Conservation (phyloP, 2,797 vertebrate species). For the Karalla daura region DNA sequence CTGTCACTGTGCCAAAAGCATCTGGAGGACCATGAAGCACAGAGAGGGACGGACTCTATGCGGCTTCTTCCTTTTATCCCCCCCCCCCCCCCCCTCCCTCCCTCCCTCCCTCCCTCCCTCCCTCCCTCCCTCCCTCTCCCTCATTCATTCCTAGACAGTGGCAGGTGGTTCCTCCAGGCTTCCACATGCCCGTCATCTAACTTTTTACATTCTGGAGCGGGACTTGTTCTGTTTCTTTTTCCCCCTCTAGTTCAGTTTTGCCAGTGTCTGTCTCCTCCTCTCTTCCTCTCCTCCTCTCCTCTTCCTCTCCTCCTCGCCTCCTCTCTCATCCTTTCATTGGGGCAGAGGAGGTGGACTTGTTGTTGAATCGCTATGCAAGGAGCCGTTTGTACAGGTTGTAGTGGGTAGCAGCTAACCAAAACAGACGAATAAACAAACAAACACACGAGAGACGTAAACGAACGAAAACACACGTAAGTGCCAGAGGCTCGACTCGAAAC, state of each 20-base stretch:
- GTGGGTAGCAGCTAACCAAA: constrained; percentile 66
- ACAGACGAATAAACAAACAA: no score
- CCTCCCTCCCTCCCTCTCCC: constrained; percentile 15
- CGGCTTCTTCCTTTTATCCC: constrained; percentile 49
- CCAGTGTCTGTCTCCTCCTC: no score
- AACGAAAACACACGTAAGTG: constrained; percentile 72
- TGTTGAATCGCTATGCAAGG: constrained; percentile 74
- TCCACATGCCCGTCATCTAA: no score
- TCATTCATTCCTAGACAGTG: no score
- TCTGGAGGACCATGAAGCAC: constrained; percentile 23
- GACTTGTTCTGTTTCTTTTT: no score
- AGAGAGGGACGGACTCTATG: constrained; percentile 16
- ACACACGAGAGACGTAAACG: no score
- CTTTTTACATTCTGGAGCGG: no score
- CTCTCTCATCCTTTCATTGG: constrained; percentile 7
- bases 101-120: constrained; percentile 44
- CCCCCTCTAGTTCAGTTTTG: no score
- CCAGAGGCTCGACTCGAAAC: constrained; percentile 70
- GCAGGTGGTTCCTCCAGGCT: no score
- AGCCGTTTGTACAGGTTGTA: constrained; percentile 63
- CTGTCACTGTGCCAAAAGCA: constrained; percentile 69
- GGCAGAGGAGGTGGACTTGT: constrained; percentile 20
- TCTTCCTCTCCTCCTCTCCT: no score
- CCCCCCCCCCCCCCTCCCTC: constrained; percentile 15
- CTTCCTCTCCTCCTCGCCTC: constrained; percentile 43